Base-by-base conservation (phyloP, 2,113 vertebrate genomes). In the Lampris megalopsis region DNA sequence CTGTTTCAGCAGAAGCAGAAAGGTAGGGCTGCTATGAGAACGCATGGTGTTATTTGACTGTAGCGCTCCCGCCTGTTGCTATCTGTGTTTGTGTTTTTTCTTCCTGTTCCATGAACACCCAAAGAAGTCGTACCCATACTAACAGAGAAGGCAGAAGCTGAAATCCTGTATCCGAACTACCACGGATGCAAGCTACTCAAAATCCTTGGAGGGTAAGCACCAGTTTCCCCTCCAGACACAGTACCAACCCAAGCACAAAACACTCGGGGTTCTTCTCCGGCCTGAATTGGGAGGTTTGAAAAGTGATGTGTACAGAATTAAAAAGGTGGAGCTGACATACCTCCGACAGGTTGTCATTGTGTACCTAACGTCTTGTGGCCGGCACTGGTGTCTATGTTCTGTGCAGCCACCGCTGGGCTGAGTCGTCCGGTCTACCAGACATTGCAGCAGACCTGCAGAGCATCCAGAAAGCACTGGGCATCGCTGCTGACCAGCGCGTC, bases 151-250 rank as follows among this genome's bases (percentile, higher is more conserved):
- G 94, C 95, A 11, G 91, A 90, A 56, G 93, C 92, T n/a, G 97
- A 99, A 93, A 95, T 97, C 63, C 92, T 99, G 24, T 98, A 98
- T 84, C 98, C 98, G 68, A 99, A 99, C 92, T 93, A 91, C 82
- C 67, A 89, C 3, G 95, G 92, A 81, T 99, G 97, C 92, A 89
- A 91, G 47, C 88, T 86, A 79, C 94, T 99, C 81, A 95, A 88
- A 84, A 59, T 86, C 63, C 78, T 94, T 70, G 87, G 59, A 79
- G 93, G 96, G 98, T 99, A 88, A 88, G 89, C 58, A 6, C 45
- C 45, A 71, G 37, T 74, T 68, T 81, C 74, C 61, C 62, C 47
- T 68, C 68, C 68, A 64, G 47, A 66, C 56, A 58, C 10, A 56
- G 56, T 66, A 41, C 59, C 56, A 24, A 57, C 10, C 40, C 52